phyloP scores from a whole-genome alignment of 2,113 vertebrate species.

The Archilochus colubris region DNA sequence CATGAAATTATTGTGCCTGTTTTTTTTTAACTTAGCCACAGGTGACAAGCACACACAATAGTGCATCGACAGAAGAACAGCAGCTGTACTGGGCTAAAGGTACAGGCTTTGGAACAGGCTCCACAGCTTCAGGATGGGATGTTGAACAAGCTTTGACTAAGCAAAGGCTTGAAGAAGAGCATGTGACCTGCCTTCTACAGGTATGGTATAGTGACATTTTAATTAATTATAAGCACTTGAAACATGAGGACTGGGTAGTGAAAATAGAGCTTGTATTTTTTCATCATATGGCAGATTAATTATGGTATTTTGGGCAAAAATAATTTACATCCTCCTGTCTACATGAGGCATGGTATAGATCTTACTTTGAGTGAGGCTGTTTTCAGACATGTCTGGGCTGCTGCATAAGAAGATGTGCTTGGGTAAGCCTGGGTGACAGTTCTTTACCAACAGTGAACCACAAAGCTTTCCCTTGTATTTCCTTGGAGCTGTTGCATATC shows the following conservation, averaged over 20 bases:
- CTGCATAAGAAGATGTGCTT: background rate
- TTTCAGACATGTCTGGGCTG: background rate
- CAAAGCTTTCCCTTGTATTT: background rate
- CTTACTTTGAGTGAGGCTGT: background rate
- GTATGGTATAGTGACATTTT: conserved; percentile 61
- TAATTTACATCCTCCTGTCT: background rate
- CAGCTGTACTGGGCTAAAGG: conserved; percentile 99
- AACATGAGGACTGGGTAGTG: background rate
- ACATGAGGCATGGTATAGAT: background rate
- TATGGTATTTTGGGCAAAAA: background rate
- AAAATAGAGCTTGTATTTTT: background rate
- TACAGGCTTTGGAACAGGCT: conserved; percentile 97
- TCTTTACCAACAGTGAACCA: background rate
- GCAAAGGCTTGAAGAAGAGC: conserved; percentile 97
- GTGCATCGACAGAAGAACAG: conserved; percentile 91
- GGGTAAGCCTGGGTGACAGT: background rate
- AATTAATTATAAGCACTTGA: background rate
- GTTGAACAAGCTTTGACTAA: conserved; percentile 98
- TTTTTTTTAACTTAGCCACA: conserved; percentile 79
- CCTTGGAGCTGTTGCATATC: background rate
- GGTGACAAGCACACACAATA: conserved; percentile 89
- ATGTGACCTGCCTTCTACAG: conserved; percentile 96
- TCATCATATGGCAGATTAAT: background rate
- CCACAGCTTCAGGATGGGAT: conserved; percentile 98
- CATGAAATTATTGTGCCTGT: background rate